Percentiles rank a stretch among this genome's conserved stretches.
Evolutionary conservation across 2,888 invertebrate genomes (phyloP).

Genomic region (Neuroscelio doddi): DNA sequence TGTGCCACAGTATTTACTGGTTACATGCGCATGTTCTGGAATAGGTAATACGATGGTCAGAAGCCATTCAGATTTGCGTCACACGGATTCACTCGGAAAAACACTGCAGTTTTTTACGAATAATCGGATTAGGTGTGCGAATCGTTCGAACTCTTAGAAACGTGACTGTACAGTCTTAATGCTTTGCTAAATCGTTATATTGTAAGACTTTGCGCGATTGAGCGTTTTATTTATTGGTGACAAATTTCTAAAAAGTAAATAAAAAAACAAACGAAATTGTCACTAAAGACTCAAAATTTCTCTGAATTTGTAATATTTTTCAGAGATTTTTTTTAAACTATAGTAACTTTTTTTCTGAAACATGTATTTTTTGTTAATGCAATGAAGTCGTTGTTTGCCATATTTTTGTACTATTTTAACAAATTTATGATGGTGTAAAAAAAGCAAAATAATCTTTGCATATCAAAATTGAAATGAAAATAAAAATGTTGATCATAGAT

Average conservation of each 20-base stretch:
- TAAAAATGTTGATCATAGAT: constrained; percentile 2
- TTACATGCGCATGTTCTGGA: constrained; percentile 1
- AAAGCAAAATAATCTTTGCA: constrained; percentile 6
- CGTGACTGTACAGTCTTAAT: constrained; percentile 6
- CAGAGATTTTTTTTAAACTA: neutral
- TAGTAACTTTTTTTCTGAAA: constrained; percentile 1
- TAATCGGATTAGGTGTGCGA: constrained; percentile 7
- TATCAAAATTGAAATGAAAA: constrained; percentile 9
- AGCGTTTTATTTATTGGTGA: constrained; percentile 7
- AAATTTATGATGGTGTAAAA: constrained; percentile 1
- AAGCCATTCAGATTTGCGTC: constrained; percentile 1
- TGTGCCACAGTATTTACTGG: neutral
- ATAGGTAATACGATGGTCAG: neutral
- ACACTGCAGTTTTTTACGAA: neutral
- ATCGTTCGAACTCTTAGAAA: constrained; percentile 7
- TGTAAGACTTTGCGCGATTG: constrained; percentile 7
- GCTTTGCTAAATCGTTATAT: constrained; percentile 2
- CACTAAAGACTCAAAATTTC: neutral
- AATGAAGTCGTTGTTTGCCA: constrained; percentile 2
- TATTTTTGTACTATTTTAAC: constrained; percentile 6
- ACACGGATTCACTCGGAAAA: constrained; percentile 1
- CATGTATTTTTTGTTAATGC: neutral
- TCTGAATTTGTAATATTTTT: neutral
- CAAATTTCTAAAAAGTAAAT: neutral
- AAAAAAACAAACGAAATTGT: neutral